phyloP scores from a whole-genome alignment of 2,888 invertebrate species.

The Drosophila cognata region DNA sequence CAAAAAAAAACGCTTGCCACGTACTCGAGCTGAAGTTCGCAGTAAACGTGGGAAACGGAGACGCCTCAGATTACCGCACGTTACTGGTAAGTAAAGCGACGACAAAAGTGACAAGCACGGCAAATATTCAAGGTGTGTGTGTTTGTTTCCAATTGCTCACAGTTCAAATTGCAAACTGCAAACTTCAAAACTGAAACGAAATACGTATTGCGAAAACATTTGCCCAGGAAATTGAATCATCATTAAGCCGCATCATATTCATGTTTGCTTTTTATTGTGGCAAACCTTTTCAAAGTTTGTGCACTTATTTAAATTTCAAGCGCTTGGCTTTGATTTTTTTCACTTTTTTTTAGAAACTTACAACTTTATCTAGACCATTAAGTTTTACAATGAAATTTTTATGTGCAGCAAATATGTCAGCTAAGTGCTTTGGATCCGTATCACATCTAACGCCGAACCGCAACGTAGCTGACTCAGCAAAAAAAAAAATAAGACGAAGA shows the following conservation, averaged over 20 bases:
- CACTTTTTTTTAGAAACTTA: constrained; percentile 16
- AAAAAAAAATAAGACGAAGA: constrained; percentile 25
- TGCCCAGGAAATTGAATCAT: constrained; percentile 70
- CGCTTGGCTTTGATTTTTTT: constrained; percentile 13
- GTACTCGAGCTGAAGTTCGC: constrained; percentile 1
- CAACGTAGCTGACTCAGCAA: constrained; percentile 68
- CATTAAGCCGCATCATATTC: constrained; percentile 38
- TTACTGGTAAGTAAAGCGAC: constrained; percentile 39
- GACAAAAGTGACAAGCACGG: constrained; percentile 51
- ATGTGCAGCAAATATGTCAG: constrained; percentile 74
- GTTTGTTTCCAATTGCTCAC: constrained; percentile 23
- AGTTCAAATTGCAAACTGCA: constrained; percentile 62
- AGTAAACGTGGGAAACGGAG: constrained; percentile 73
- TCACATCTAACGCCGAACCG: constrained; percentile 64
- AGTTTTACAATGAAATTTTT: constrained; percentile 68
- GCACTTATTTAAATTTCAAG: constrained; percentile 63
- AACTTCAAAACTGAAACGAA: constrained; percentile 40
- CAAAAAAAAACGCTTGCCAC: constrained; percentile 12
- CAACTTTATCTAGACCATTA: constrained; percentile 78
- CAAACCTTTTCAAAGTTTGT: constrained; percentile 23
- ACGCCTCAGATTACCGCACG: constrained; percentile 68
- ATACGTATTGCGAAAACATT: constrained; percentile 51
- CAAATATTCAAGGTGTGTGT: constrained; percentile 69
- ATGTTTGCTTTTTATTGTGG: constrained; percentile 3
- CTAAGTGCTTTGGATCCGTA: constrained; percentile 64